Evolutionary conservation across 2,113 vertebrate genomes (phyloP).

Genomic region (Eleginops maclovinus): DNA sequence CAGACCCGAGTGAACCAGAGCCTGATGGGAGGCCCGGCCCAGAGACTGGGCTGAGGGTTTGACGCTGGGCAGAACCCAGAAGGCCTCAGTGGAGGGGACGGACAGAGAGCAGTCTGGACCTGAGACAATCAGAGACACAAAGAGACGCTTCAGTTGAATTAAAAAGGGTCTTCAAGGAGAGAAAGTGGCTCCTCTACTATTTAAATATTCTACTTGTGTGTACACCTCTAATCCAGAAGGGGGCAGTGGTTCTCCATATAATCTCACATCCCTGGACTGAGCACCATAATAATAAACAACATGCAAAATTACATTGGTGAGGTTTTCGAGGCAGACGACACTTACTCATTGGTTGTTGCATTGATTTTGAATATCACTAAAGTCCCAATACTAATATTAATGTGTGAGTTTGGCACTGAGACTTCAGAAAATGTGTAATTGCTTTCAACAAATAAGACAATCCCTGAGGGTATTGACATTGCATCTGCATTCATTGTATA

Average conservation of each 20-base stretch:
- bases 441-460: too few relatives aligned
- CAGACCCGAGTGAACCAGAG: conserved; percentile 90
- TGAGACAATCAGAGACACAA: too few relatives aligned
- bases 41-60: conserved; percentile 93
- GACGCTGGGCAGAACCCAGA: conserved; percentile 93
- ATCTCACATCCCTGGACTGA: not conserved
- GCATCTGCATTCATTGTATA: not conserved
- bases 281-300: too few relatives aligned
- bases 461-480: not conserved
- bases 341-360: not conserved
- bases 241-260: conserved; percentile 29
- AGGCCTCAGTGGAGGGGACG: conserved; percentile 93
- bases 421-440: too few relatives aligned
- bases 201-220: conserved; percentile 1
- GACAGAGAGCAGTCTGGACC: conserved; percentile 96
- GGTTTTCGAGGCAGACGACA: not conserved
- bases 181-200: too few relatives aligned
- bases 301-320: too few relatives aligned
- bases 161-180: not conserved
- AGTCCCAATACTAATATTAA: not conserved
- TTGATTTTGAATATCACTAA: not conserved
- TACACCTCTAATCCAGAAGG: conserved; percentile 23
- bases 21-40: conserved; percentile 92
- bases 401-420: not conserved
- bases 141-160: not conserved